Evolutionary conservation across 2,113 vertebrate genomes (phyloP).

Genomic region (Halcyon malimbica): DNA sequence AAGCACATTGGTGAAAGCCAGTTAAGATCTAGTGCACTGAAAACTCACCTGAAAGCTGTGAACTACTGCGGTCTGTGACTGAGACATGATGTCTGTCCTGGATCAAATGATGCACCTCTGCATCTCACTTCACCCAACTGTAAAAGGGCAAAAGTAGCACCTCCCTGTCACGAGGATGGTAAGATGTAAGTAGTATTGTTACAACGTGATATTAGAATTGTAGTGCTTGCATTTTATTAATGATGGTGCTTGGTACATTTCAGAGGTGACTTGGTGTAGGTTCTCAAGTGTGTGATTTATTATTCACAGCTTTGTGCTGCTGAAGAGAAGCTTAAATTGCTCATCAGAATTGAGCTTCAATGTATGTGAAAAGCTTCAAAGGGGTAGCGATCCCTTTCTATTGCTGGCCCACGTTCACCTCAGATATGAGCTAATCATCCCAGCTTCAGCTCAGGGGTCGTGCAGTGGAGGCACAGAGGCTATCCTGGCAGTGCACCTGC

Average conservation of each 20-base stretch:
- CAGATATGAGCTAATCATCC: background rate
- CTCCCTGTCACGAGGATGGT: background rate
- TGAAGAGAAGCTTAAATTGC: background rate
- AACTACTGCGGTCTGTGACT: background rate
- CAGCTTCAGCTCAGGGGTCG: background rate
- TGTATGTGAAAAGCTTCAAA: background rate
- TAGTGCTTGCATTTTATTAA: background rate
- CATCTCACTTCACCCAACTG: background rate
- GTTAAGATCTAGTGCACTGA: background rate
- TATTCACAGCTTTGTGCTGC: background rate
- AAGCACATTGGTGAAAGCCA: background rate
- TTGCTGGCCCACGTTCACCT: background rate
- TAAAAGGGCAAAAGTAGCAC: background rate
- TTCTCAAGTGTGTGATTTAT: background rate
- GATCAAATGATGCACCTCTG: background rate
- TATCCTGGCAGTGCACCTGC: background rate
- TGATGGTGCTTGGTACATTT: background rate
- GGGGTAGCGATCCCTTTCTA: background rate
- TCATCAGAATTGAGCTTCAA: background rate
- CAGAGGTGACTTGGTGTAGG: background rate
- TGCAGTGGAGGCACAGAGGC: background rate
- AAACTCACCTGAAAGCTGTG: background rate
- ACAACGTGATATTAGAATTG: background rate
- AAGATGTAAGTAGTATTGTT: background rate
- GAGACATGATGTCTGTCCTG: background rate